Evolutionary conservation across 2,888 invertebrate species (phyloP).

Genomic region (Pycnomerus fuliginosus): DNA sequence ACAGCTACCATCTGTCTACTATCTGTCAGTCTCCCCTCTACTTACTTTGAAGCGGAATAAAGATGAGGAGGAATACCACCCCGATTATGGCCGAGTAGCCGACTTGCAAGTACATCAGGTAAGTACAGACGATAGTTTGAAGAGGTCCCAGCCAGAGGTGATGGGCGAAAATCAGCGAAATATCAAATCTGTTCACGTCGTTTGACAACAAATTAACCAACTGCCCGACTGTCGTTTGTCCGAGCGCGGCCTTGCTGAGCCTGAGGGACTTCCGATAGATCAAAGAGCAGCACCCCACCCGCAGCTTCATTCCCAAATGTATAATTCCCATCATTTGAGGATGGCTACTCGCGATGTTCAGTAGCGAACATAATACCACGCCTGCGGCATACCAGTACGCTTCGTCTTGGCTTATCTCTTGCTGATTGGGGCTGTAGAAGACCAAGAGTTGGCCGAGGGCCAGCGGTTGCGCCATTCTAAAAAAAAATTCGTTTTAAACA

Average conservation of each 20-base stretch:
- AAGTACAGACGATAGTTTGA: constrained; percentile 73
- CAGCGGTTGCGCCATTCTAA: constrained; percentile 52
- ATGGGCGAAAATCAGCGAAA: constrained; percentile 76
- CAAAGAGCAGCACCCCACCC: constrained; percentile 80
- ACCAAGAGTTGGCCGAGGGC: constrained; percentile 64
- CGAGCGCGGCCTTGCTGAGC: constrained; percentile 66
- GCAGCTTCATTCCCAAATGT: constrained; percentile 83
- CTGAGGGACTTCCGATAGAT: constrained; percentile 72
- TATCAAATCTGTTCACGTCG: constrained; percentile 89
- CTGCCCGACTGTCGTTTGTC: constrained; percentile 73
- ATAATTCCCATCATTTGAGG: constrained; percentile 88
- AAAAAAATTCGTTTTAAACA: too few species aligned
- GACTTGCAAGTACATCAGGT: constrained; percentile 69
- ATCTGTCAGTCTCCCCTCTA: constrained; percentile 6
- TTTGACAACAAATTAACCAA: constrained; percentile 92
- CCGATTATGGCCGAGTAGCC: constrained; percentile 59
- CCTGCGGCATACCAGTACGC: constrained; percentile 79
- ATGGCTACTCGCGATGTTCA: constrained; percentile 66
- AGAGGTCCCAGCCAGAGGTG: constrained; percentile 82
- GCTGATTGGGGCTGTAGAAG: constrained; percentile 58
- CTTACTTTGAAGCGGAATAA: constrained; percentile 55
- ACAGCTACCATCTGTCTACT: too few species aligned
- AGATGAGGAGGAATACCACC: constrained; percentile 57
- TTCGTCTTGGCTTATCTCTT: constrained; percentile 50
- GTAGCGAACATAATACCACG: constrained; percentile 71